A percentile compares a stretch with the other conserved stretches of the same genome.
Conservation (phyloP, 2,113 vertebrate species). For the Australoheros scitulus region DNA sequence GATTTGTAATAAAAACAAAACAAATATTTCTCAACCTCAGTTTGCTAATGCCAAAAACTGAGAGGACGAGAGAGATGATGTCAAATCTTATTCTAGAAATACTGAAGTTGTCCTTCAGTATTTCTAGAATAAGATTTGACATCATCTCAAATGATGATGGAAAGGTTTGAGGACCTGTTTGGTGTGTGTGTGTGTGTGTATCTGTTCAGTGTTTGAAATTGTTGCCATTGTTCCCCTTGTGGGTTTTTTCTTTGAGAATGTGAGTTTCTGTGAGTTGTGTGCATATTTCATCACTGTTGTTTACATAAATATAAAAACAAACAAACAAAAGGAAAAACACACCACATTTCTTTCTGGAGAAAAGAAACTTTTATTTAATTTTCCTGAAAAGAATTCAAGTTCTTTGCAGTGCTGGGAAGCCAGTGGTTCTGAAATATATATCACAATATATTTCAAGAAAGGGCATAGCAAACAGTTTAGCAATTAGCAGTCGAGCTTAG, state of each 20-base stretch:
- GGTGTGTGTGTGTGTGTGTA: too few species aligned
- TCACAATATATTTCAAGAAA: background rate
- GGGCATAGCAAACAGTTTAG: constrained; percentile 1
- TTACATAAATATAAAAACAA: background rate
- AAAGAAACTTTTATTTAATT: background rate
- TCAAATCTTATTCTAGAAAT: background rate
- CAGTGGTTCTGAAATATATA: background rate
- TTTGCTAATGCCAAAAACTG: too few species aligned
- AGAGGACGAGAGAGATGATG: background rate
- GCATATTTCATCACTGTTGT: background rate
- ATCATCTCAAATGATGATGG: background rate
- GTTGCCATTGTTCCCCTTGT: background rate
- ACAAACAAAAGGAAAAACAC: background rate
- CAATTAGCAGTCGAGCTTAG: background rate
- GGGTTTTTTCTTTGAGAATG: background rate
- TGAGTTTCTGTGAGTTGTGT: background rate
- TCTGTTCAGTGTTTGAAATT: background rate
- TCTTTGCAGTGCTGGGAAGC: background rate
- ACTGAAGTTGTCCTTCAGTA: background rate
- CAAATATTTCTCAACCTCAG: too few species aligned
- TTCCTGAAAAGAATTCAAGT: background rate
- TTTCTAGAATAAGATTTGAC: too few species aligned
- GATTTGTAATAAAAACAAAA: too few species aligned
- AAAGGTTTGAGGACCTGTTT: background rate
- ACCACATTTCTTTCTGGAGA: background rate